phyloP scores from a whole-genome alignment of 1,140 invertebrate genomes.

The Vollenhovia emeryi region DNA sequence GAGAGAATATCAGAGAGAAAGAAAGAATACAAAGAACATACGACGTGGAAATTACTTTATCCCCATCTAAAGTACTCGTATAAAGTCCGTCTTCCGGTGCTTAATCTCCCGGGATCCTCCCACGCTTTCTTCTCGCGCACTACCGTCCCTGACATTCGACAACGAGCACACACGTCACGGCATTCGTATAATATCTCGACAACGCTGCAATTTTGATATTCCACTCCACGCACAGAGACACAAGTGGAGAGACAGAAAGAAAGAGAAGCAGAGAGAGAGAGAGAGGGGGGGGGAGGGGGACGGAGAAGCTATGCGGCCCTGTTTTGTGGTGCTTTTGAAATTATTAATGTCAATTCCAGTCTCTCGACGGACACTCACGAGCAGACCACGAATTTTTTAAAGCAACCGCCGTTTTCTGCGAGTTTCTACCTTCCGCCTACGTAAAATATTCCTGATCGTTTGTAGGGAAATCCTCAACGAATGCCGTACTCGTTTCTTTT shows the following conservation, averaged over 20 bases:
- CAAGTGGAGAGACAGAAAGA: background rate
- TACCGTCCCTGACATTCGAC: slow-evolving; percentile 58
- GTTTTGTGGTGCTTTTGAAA: slow-evolving; percentile 27
- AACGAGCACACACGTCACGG: slow-evolving; percentile 19
- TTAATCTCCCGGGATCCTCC: slow-evolving; percentile 11
- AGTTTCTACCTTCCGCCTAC: background rate
- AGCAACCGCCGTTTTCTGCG: slow-evolving; percentile 10
- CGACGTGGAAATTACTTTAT: slow-evolving; percentile 37
- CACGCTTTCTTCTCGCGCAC: slow-evolving; percentile 24
- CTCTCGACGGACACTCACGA: slow-evolving; percentile 1
- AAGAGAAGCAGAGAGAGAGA: background rate
- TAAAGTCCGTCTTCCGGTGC: slow-evolving; percentile 7
- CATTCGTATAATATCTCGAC: slow-evolving; percentile 50
- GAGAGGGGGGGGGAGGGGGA: background rate
- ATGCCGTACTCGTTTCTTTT: background rate
- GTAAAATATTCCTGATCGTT: slow-evolving; percentile 49
- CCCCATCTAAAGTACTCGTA: background rate
- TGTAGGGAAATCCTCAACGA: slow-evolving; percentile 28
- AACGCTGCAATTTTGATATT: slow-evolving; percentile 62
- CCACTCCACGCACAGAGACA: background rate
- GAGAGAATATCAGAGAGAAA: background rate
- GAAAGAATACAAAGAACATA: background rate
- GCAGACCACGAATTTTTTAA: slow-evolving; percentile 52
- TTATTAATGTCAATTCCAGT: slow-evolving; percentile 61
- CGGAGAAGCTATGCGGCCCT: background rate